phyloP scores from a whole-genome alignment of 1,140 invertebrate species.

The Drosophila sechellia region DNA sequence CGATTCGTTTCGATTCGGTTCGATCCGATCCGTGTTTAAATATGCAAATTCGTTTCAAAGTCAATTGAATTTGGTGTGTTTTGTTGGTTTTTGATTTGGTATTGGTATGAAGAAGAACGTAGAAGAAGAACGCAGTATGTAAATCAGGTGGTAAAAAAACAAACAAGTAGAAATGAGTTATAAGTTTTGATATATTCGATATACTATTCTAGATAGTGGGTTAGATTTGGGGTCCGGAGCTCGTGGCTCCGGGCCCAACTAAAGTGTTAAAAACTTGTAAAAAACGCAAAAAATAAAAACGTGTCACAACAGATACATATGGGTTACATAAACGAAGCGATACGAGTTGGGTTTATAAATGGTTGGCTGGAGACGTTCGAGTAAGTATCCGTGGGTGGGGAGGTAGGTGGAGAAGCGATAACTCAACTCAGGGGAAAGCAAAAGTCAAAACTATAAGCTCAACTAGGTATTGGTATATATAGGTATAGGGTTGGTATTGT shows the following conservation, averaged over 20 bases:
- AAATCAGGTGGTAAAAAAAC: slow-evolving; percentile 74
- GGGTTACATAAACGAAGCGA: slow-evolving; percentile 42
- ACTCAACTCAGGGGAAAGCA: slow-evolving; percentile 54
- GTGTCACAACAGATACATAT: slow-evolving; percentile 54
- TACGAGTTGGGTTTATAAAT: slow-evolving; percentile 22
- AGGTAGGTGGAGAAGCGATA: slow-evolving; percentile 30
- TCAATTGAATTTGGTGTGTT: slow-evolving; percentile 49
- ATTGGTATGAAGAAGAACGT: slow-evolving; percentile 80
- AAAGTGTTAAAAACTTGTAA: slow-evolving; percentile 44
- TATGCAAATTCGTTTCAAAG: slow-evolving; percentile 75
- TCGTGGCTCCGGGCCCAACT: slow-evolving; percentile 24
- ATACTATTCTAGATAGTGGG: slow-evolving; percentile 45
- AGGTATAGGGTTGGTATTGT: slow-evolving; percentile 13
- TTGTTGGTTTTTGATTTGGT: slow-evolving; percentile 37
- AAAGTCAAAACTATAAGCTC: slow-evolving; percentile 51
- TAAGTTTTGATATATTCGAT: slow-evolving; percentile 60
- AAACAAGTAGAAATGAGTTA: slow-evolving; percentile 67
- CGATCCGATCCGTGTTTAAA: slow-evolving; percentile 54
- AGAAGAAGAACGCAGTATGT: slow-evolving; percentile 80
- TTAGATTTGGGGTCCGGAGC: slow-evolving; percentile 9
- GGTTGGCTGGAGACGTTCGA: slow-evolving; percentile 30
- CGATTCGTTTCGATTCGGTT: slow-evolving; percentile 4
- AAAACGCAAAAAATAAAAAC: slow-evolving; percentile 49
- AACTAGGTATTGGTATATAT: slow-evolving; percentile 21
- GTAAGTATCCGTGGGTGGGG: slow-evolving; percentile 32